These are phyloP conservation scores for Diplazon laetatorius DNA, from an alignment of 2,888 invertebrate genomes.

Conservation along the genomic window DNA sequence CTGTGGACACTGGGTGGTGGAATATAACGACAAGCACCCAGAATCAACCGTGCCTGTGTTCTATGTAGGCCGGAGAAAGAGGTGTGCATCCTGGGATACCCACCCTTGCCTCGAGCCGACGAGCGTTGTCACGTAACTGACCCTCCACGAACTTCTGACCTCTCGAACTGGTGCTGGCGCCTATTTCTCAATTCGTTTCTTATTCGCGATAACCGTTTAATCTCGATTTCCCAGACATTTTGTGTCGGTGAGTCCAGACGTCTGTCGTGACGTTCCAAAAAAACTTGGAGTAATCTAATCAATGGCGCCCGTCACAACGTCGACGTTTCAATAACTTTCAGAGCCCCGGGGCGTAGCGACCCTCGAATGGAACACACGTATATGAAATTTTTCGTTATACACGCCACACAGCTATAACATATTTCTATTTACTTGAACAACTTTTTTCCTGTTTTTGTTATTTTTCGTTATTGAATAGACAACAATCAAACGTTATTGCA, in stretches of 20 bases:
- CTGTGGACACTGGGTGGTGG: neutral
- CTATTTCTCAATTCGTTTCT: conserved; percentile 14
- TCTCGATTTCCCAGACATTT: conserved; percentile 40
- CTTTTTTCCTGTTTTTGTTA: too few relatives aligned
- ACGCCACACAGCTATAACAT: too few relatives aligned
- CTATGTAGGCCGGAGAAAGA: conserved; percentile 4
- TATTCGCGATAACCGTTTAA: neutral
- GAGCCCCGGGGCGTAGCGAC: too few relatives aligned
- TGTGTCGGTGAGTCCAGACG: conserved; percentile 37
- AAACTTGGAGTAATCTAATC: conserved; percentile 33
- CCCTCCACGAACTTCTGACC: conserved; percentile 63
- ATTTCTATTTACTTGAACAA: too few relatives aligned
- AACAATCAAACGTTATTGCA: too few relatives aligned
- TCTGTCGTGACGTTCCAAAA: conserved; percentile 41
- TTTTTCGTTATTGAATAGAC: too few relatives aligned
- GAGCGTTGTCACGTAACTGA: conserved; percentile 59
- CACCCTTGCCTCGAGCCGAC: conserved; percentile 8
- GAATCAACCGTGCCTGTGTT: neutral
- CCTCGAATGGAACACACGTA: too few relatives aligned
- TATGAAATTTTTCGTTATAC: too few relatives aligned
- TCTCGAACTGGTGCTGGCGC: conserved; percentile 40
- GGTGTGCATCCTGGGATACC: neutral
- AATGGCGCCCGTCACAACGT: conserved; percentile 4
- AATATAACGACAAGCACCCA: conserved; percentile 1
- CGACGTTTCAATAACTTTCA: too few relatives aligned